These are phyloP conservation scores for Chromoteleia sp. DNA, from an alignment of 2,888 invertebrate genomes.

Conservation along the genomic window DNA sequence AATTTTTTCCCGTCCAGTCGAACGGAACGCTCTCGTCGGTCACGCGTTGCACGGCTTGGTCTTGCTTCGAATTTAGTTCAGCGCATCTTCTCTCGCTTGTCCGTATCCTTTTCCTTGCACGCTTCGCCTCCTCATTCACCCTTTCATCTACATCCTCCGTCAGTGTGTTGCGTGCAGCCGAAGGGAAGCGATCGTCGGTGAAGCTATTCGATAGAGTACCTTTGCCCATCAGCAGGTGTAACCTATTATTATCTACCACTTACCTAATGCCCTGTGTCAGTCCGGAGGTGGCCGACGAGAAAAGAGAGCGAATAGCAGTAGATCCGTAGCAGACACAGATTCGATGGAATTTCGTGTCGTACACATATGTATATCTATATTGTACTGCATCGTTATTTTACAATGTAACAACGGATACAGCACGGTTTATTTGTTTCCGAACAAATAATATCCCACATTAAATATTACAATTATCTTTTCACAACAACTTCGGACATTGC, in stretches of 20 bases:
- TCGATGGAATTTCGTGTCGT: conserved; percentile 73
- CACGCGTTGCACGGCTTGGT: conserved; percentile 21
- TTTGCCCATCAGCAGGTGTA: conserved; percentile 83
- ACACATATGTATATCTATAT: conserved; percentile 30
- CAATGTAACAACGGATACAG: neutral
- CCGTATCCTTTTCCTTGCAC: conserved; percentile 55
- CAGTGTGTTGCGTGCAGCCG: conserved; percentile 73
- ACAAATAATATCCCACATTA: too few relatives aligned
- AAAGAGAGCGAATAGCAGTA: conserved; percentile 61
- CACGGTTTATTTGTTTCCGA: too few relatives aligned
- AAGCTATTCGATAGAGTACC: conserved; percentile 79
- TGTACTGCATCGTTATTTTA: conserved; percentile 18
- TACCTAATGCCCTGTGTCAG: conserved; percentile 84
- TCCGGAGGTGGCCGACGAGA: conserved; percentile 77
- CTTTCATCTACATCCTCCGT: conserved; percentile 69
- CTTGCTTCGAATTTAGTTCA: conserved; percentile 49
- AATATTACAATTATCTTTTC: too few relatives aligned
- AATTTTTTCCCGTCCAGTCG: conserved; percentile 20
- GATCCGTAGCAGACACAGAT: conserved; percentile 56
- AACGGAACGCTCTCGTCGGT: conserved; percentile 34
- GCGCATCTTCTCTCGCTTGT: conserved; percentile 29
- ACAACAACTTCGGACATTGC: too few relatives aligned
- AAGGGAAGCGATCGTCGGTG: conserved; percentile 74
- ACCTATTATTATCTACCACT: conserved; percentile 85
- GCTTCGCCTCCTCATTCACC: conserved; percentile 65